Evolutionary conservation across 2,113 vertebrate genomes (phyloP).

Genomic region (Seriola aureovittata): DNA sequence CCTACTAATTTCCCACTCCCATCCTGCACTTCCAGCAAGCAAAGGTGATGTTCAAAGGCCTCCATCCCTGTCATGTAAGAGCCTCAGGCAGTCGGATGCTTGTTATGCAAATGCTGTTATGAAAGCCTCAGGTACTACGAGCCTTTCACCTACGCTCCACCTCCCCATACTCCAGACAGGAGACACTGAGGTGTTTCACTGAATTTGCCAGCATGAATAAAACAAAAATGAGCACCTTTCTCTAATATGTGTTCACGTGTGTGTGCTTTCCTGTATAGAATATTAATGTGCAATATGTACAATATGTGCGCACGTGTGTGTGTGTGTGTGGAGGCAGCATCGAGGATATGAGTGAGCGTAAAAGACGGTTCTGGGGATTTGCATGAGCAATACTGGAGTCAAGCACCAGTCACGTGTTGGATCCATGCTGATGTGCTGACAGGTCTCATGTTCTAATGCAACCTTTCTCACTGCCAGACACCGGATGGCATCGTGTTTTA

Average conservation of each 20-base stretch:
- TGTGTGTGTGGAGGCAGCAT: not conserved
- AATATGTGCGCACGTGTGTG: not conserved
- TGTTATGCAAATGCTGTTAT: conserved; percentile 55
- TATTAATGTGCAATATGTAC: not conserved
- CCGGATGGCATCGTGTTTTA: conserved; percentile 16
- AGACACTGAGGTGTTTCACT: conserved; percentile 22
- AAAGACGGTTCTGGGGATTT: conserved; percentile 20
- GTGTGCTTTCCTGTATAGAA: not conserved
- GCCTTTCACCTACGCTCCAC: conserved; percentile 20
- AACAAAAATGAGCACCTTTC: conserved; percentile 5
- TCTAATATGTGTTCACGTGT: not conserved
- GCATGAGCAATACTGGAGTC: conserved; percentile 8
- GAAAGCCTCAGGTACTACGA: conserved; percentile 39
- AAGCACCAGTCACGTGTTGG: conserved; percentile 26
- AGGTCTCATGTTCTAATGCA: conserved; percentile 20
- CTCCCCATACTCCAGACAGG: conserved; percentile 22
- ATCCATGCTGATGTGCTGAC: conserved; percentile 2
- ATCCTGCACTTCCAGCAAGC: not conserved
- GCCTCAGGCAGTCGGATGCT: conserved; percentile 28
- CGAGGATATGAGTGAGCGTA: conserved; percentile 2
- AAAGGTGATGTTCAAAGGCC: conserved; percentile 39
- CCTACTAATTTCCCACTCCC: not conserved
- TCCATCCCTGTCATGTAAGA: conserved; percentile 13
- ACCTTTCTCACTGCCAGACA: conserved; percentile 43
- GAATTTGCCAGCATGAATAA: conserved; percentile 31